Conservation (phyloP, 2,797 vertebrate genomes). For the Notolabrus celidotus region DNA sequence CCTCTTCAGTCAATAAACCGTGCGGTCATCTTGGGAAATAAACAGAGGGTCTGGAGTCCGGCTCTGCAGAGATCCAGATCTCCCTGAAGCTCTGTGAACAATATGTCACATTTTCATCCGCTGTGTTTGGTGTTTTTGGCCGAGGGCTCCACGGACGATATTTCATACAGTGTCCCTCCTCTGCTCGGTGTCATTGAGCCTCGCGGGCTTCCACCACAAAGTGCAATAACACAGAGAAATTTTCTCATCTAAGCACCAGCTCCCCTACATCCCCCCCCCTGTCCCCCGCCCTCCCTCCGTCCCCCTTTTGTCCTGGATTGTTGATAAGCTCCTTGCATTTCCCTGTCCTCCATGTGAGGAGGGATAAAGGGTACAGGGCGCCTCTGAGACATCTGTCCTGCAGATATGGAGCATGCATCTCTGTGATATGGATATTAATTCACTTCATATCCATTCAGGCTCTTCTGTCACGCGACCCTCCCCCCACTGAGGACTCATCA, state of each 20-base stretch:
- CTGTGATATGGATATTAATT: conserved; percentile 71
- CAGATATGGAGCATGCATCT: conserved; percentile 66
- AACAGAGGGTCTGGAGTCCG: conserved; percentile 39
- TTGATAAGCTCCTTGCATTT: conserved; percentile 72
- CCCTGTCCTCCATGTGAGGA: conserved; percentile 35
- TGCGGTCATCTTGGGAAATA: conserved; percentile 50
- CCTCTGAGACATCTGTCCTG: conserved; percentile 71
- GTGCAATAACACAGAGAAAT: conserved; percentile 69
- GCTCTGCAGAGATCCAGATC: conserved; percentile 27
- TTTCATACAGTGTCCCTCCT: conserved; percentile 30
- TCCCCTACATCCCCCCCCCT: neutral
- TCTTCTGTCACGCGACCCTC: conserved; percentile 34
- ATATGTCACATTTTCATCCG: conserved; percentile 60
- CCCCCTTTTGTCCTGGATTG: conserved; percentile 72
- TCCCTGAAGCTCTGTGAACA: conserved; percentile 48
- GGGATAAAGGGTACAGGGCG: conserved; percentile 58
- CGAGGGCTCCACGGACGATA: conserved; percentile 48
- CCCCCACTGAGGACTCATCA: conserved; percentile 20
- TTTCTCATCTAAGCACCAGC: conserved; percentile 51
- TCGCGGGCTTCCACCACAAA: conserved; percentile 61
- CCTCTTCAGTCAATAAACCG: conserved; percentile 45
- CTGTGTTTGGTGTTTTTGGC: conserved; percentile 55
- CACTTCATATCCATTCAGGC: conserved; percentile 56
- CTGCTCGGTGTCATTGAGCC: conserved; percentile 58
- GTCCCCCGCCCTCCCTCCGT: conserved; percentile 1